Evolutionary conservation across 2,113 vertebrate species (phyloP), one percentile per base, ranked within the genome.

Genomic region (Sebastes fasciatus): DNA sequence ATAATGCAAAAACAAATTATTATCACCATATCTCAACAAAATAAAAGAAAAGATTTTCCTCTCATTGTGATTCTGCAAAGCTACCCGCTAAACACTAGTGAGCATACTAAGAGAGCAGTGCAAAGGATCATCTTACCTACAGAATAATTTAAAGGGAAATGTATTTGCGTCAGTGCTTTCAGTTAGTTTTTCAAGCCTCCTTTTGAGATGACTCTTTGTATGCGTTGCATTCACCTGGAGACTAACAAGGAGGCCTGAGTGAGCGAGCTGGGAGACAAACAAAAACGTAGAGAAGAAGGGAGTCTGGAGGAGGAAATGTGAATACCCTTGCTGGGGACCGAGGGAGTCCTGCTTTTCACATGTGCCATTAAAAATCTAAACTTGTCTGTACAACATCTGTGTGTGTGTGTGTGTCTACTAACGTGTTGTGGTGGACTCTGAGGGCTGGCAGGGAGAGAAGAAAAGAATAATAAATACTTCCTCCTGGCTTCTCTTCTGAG

Each of bases 361-460:
- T 61, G 57, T 72, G 80, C 55, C 72, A 82, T 74, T 80, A 76
- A 81, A 86, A 70, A 80, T 80, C 74, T 46, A 61, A 85, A 85
- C 77, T 51, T 68, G 77, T 82, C 82, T 68, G 45, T 19, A 48
- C 42, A 66, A 82, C 13, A 80, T 77, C 62, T 80, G 61, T 83
- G 82, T 66, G 64, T 48, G 64, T 48, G 14, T 82, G 64, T 48
- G 34, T 34, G 14, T 82, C 67, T 40, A 58, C 72, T 75, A 78
- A 80, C 63, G 69, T 75, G 63, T 62, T 48, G 49, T 17, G 26
- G 65, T 64, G 3, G 21, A 51, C 69, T 79, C 71, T 75, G 43
- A 68, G 23, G n/a, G 55, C 61, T 69, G 65, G 34, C 73, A 55
- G 51, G 21, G 23, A 62, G 58, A 79, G 64, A 77, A 82, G 61